Conservation (phyloP, 1,140 invertebrate species). For the Bradysia coprophila region DNA sequence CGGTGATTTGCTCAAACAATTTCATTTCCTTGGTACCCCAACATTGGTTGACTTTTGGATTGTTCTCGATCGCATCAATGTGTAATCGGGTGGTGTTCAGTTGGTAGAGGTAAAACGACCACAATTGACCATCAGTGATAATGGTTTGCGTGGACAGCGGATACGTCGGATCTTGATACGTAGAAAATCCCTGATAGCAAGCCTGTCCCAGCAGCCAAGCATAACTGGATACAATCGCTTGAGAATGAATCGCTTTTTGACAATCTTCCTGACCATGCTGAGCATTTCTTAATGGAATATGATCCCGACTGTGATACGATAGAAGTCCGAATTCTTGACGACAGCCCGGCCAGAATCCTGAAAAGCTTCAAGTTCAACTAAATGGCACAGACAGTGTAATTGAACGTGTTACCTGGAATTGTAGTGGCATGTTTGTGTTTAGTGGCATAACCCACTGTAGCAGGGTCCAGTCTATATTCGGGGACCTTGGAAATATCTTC, state of each 20-base stretch:
- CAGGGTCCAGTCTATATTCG: slow-evolving; percentile 28
- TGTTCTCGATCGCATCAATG: slow-evolving; percentile 34
- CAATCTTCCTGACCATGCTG: slow-evolving; percentile 28
- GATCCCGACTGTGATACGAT: slow-evolving; percentile 44
- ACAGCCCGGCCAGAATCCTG: slow-evolving; percentile 66
- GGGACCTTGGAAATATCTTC: slow-evolving; percentile 14
- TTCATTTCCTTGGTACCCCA: slow-evolving; percentile 52
- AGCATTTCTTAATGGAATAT: slow-evolving; percentile 28
- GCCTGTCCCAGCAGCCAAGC: slow-evolving; percentile 64
- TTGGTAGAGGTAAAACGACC: slow-evolving; percentile 75
- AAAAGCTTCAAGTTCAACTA: neutral
- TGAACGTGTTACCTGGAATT: slow-evolving; percentile 41
- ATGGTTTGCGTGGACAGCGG: slow-evolving; percentile 70
- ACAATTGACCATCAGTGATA: slow-evolving; percentile 64
- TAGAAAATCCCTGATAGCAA: slow-evolving; percentile 73
- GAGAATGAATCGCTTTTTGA: slow-evolving; percentile 40
- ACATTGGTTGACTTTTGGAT: slow-evolving; percentile 58
- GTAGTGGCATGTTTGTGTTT: slow-evolving; percentile 40
- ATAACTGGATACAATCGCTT: slow-evolving; percentile 59
- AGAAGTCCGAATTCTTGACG: slow-evolving; percentile 51
- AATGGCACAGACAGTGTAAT: too few species aligned
- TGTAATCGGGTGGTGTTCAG: slow-evolving; percentile 63
- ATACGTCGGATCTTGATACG: slow-evolving; percentile 71
- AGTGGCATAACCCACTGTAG: slow-evolving; percentile 29
- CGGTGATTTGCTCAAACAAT: slow-evolving; percentile 54